phyloP scores from a whole-genome alignment of 2,888 invertebrate species.

The Chrysomela aeneicollis region DNA sequence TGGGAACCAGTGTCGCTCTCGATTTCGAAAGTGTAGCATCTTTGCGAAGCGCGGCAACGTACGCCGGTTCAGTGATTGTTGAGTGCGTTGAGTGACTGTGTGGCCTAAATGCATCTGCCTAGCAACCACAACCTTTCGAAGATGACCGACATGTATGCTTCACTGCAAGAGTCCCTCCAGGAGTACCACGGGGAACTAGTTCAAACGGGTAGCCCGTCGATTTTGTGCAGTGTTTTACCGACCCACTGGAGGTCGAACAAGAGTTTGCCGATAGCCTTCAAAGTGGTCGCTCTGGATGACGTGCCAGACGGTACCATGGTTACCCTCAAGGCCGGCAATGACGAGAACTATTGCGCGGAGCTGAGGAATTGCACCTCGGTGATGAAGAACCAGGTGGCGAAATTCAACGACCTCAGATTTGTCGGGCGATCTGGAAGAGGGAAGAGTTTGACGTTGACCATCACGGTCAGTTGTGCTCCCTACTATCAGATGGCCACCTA shows the following conservation, averaged over 20 bases:
- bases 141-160: constrained; percentile 78
- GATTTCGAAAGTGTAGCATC: constrained; percentile 36
- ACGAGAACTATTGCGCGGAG: constrained; percentile 97
- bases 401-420: constrained; percentile 97
- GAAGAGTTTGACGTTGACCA: constrained; percentile 94
- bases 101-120: constrained; percentile 70
- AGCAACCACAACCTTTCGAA: constrained; percentile 65
- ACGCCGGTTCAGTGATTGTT: constrained; percentile 33
- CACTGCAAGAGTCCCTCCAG: constrained; percentile 80
- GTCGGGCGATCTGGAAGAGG: constrained; percentile 97
- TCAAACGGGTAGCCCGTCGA: constrained; percentile 93
- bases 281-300: constrained; percentile 93
- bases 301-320: constrained; percentile 94
- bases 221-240: constrained; percentile 93
- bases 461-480: constrained; percentile 83
- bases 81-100: constrained; percentile 32
- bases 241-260: constrained; percentile 98
- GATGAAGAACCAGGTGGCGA: constrained; percentile 98
- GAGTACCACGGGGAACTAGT: constrained; percentile 94
- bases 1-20: constrained; percentile 48
- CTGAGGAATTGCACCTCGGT: constrained; percentile 91
- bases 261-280: constrained; percentile 94
- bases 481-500: constrained; percentile 90
- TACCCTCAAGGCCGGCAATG: constrained; percentile 94
- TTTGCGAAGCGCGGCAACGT: constrained; percentile 19